Evolutionary conservation across 2,113 vertebrate genomes (phyloP).

Genomic region (Thunnus maccoyii): DNA sequence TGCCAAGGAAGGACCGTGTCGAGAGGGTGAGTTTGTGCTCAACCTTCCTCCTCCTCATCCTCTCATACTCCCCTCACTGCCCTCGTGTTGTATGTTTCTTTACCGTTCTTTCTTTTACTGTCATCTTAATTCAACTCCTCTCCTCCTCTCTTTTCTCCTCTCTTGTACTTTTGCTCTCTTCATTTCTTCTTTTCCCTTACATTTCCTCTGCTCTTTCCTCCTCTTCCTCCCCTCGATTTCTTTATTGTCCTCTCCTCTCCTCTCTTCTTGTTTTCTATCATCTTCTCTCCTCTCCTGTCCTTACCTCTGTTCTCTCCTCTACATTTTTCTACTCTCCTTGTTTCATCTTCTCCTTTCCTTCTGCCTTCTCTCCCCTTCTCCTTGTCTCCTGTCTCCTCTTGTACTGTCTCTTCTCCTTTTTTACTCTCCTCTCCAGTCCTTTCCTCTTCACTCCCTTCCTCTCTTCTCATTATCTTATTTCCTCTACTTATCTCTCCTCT

Average conservation of each 20-base stretch:
- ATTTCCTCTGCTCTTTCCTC: neutral
- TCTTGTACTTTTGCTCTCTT: neutral
- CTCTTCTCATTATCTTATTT: neutral
- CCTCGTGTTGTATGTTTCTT: no score
- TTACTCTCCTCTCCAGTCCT: neutral
- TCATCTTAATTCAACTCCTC: neutral
- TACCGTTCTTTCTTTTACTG: no score
- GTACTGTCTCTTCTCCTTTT: neutral
- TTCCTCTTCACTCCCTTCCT: neutral
- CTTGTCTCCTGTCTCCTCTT: neutral
- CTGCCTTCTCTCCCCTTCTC: no score
- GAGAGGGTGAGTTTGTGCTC: neutral
- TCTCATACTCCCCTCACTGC: no score
- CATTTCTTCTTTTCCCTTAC: neutral
- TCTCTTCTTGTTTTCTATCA: neutral
- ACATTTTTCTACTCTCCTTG: no score
- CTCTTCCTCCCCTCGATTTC: neutral
- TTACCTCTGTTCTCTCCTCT: no score
- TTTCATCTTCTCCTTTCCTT: no score
- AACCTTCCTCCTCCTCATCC: neutral
- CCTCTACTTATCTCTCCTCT: neutral
- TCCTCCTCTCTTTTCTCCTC: neutral
- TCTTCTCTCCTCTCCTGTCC: neutral
- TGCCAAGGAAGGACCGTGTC: constrained; percentile 16
- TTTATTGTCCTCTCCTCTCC: neutral